Evolutionary conservation across 2,113 vertebrate genomes (phyloP).

Genomic region (Corapipo altera): DNA sequence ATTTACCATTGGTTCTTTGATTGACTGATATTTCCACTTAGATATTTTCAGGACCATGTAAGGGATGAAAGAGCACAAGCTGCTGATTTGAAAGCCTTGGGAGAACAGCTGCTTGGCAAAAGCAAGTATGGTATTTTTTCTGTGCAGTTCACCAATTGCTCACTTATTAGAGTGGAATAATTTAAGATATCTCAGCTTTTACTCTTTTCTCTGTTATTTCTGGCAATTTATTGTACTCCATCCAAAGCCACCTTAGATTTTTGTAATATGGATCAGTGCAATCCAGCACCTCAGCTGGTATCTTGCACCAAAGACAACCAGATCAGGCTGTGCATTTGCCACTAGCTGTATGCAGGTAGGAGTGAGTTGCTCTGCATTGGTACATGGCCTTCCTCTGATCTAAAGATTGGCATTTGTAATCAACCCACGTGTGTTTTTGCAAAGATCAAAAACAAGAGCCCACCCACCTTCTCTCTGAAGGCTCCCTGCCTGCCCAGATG

Average conservation of each 20-base stretch:
- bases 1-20: neutral
- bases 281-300: neutral
- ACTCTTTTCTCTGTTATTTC: neutral
- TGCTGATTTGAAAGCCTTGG: neutral
- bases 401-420: neutral
- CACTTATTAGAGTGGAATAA: neutral
- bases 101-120: conserved; percentile 9
- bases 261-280: neutral
- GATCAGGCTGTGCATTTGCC: neutral
- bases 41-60: neutral
- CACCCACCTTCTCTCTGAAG: neutral
- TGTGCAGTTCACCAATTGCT: neutral
- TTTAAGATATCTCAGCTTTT: neutral
- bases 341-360: neutral
- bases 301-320: neutral
- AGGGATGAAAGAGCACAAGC: neutral
- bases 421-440: neutral
- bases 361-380: neutral
- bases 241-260: neutral
- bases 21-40: neutral
- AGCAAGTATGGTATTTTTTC: neutral
- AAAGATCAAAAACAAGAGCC: neutral
- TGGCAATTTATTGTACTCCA: neutral
- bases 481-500: neutral
- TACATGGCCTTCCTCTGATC: neutral